These are phyloP conservation scores for Xanthia icteritia DNA, from an alignment of 2,888 invertebrate genomes.

Conservation along the genomic window DNA sequence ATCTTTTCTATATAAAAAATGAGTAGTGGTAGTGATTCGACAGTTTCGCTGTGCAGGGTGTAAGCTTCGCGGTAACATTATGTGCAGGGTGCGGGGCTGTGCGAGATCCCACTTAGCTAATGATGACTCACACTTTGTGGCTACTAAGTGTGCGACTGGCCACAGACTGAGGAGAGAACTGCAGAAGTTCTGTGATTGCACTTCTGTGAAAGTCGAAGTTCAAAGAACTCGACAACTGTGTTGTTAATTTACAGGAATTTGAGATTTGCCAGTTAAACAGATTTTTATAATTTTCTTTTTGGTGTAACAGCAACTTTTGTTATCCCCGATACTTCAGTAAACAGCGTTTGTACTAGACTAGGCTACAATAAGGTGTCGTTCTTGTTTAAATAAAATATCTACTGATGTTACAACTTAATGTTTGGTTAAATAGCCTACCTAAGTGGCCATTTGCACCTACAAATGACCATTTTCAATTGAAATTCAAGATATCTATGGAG, in stretches of 20 bases:
- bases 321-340: background rate
- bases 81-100: conserved; percentile 66
- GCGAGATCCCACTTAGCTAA: conserved; percentile 73
- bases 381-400: too few relatives aligned
- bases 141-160: conserved; percentile 34
- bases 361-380: background rate
- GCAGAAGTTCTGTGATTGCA: background rate
- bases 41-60: conserved; percentile 55
- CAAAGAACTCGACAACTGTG: background rate
- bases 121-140: conserved; percentile 71
- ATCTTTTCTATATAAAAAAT: conserved; percentile 18
- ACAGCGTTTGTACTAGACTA: background rate
- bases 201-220: background rate
- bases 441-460: background rate
- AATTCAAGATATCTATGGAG: background rate
- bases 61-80: conserved; percentile 51
- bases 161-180: conserved; percentile 8
- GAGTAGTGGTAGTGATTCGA: conserved; percentile 51
- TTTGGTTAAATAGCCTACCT: background rate
- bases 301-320: background rate
- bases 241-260: background rate
- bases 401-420: background rate
- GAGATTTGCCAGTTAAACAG: background rate
- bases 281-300: background rate
- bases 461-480: background rate